phyloP scores from a whole-genome alignment of 2,797 vertebrate genomes.

The Gallinago stenura region DNA sequence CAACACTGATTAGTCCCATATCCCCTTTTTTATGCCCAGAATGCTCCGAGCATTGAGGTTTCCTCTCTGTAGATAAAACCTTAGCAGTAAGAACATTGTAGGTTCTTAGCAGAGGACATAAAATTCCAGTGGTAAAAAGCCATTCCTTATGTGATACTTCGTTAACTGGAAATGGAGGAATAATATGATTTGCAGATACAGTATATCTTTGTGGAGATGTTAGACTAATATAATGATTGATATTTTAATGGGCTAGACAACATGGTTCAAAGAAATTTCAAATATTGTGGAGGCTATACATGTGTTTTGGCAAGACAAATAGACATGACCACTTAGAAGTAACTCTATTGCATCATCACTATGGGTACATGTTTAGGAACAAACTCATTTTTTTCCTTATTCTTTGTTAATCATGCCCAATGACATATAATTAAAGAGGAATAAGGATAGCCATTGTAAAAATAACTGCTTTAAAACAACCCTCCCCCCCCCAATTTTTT shows the following conservation, averaged over 20 bases:
- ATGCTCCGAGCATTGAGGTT: neutral
- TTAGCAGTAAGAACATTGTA: neutral
- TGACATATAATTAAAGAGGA: neutral
- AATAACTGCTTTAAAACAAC: neutral
- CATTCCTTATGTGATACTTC: neutral
- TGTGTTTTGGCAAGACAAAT: neutral
- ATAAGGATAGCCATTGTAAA: neutral
- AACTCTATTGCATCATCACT: neutral
- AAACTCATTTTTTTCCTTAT: neutral
- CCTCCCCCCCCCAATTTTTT: rapidly evolving
- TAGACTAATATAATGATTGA: neutral
- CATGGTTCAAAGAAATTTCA: neutral
- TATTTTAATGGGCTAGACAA: neutral
- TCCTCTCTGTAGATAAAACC: neutral
- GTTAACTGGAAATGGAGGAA: conserved; percentile 6
- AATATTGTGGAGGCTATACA: neutral
- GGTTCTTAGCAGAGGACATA: neutral
- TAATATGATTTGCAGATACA: neutral
- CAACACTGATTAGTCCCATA: neutral
- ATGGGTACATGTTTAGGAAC: neutral
- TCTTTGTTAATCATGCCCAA: neutral
- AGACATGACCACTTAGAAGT: neutral
- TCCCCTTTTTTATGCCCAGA: neutral
- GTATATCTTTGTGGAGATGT: neutral
- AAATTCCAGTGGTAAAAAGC: neutral